Conservation (phyloP, 2,113 vertebrate genomes). For the Chlamydotis undulata region DNA sequence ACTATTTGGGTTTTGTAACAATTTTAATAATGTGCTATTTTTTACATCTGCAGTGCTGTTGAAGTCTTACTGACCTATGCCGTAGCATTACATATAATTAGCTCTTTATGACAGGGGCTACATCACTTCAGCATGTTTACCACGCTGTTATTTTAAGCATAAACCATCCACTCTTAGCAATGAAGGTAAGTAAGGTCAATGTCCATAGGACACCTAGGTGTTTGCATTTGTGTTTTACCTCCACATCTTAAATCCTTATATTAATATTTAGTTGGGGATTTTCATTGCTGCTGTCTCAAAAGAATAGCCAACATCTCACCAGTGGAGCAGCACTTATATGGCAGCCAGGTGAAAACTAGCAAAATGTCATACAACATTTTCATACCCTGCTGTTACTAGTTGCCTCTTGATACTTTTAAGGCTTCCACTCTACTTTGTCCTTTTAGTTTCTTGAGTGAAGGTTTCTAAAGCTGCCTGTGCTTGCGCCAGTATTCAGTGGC, state of each 20-base stretch:
- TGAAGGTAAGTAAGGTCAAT: not conserved
- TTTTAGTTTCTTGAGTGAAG: not conserved
- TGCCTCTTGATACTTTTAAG: not conserved
- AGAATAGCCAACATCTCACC: not conserved
- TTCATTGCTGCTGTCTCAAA: not conserved
- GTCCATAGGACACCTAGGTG: not conserved
- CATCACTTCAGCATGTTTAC: not conserved
- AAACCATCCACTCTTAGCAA: not conserved
- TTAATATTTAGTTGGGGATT: not conserved
- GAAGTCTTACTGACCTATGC: not conserved
- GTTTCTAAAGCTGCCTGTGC: not conserved
- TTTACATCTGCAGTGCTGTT: not conserved
- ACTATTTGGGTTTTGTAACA: not conserved
- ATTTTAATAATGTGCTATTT: not conserved
- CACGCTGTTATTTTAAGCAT: not conserved
- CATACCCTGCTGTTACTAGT: not conserved
- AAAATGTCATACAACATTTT: not conserved
- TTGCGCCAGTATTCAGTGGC: not conserved
- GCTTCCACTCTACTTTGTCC: not conserved
- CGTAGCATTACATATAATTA: not conserved
- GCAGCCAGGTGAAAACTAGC: not conserved
- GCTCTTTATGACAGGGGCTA: not conserved
- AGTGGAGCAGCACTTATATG: not conserved
- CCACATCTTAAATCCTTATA: not conserved
- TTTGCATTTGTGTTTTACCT: not conserved